A percentile compares a stretch with the other conserved stretches of the same genome.
phyloP scores from a whole-genome alignment of 2,797 vertebrate genomes.

The Anisognathus igniventris region DNA sequence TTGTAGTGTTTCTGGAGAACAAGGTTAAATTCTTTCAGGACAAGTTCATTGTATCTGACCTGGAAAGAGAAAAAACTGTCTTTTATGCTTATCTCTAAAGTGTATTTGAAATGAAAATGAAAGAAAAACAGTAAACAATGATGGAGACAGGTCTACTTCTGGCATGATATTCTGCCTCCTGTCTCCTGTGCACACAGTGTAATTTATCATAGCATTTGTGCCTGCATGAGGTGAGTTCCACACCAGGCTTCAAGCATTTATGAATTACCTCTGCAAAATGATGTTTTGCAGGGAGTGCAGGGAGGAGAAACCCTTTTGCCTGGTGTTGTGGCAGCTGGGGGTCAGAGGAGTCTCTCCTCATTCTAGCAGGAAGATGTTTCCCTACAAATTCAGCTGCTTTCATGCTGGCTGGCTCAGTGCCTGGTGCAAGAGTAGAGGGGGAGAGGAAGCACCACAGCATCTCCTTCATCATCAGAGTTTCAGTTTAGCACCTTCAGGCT shows the following conservation, averaged over 20 bases:
- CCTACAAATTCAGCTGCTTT: neutral
- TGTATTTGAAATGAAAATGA: neutral
- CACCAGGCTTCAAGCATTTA: neutral
- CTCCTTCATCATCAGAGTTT: neutral
- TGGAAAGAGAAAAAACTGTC: neutral
- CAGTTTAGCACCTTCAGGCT: neutral
- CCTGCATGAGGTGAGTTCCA: neutral
- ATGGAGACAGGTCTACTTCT: neutral
- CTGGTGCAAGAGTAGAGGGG: neutral
- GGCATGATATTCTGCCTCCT: neutral
- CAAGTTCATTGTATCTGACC: neutral
- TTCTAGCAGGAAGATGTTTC: neutral
- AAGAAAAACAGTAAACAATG: neutral
- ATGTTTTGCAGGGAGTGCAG: neutral
- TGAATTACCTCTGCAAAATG: neutral
- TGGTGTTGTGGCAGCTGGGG: rapidly evolving
- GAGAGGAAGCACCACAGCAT: neutral
- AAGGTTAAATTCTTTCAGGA: conserved; percentile 32
- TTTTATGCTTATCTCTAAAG: neutral
- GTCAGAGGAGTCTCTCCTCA: neutral
- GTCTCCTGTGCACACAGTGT: neutral
- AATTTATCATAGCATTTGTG: rapidly evolving
- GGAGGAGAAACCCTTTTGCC: neutral
- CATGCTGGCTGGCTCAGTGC: rapidly evolving
- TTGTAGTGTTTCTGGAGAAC: neutral